Evolutionary conservation across 23 tunicate species (phyloP).

Genomic region (Halocynthia aurantium): DNA sequence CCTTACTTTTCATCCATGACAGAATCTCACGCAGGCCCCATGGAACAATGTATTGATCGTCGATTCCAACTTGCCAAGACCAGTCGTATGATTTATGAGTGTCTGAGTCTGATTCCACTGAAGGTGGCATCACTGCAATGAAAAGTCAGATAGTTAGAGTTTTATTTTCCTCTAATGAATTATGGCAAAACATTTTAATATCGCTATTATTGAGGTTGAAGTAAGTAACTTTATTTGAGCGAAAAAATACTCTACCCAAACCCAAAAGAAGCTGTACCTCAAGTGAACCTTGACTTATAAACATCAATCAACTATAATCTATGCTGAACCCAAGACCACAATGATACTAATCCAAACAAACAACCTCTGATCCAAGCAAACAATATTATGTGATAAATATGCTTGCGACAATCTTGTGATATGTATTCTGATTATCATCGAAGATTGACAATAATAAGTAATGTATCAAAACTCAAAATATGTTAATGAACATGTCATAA

Average conservation of each 20-base stretch:
- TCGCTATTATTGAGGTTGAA: not conserved
- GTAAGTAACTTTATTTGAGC: not conserved
- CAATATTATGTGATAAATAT: too few species aligned
- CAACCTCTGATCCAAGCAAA: too few species aligned
- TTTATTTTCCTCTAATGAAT: not conserved
- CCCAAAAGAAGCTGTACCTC: not conserved
- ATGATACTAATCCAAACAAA: too few species aligned
- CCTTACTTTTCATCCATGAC: constrained; percentile 69
- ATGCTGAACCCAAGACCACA: too few species aligned
- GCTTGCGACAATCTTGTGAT: too few species aligned
- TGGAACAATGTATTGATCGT: constrained; percentile 51
- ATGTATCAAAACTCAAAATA: too few species aligned
- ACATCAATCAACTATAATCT: too few species aligned
- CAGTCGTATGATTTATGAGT: constrained; percentile 36
- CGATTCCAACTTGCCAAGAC: constrained; percentile 75
- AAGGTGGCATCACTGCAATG: constrained; percentile 34
- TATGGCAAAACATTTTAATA: not conserved
- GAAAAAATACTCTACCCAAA: not conserved
- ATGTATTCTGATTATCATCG: too few species aligned
- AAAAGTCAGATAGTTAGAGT: not conserved
- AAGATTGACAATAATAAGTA: too few species aligned
- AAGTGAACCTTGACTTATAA: too few species aligned
- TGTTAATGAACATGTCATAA: too few species aligned
- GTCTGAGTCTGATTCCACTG: constrained; percentile 45
- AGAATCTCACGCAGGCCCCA: constrained; percentile 91